A percentile compares a stretch with the other conserved stretches of the same genome.
Conservation (phyloP, 1,140 invertebrate genomes). For the Frieseomelitta varia region DNA sequence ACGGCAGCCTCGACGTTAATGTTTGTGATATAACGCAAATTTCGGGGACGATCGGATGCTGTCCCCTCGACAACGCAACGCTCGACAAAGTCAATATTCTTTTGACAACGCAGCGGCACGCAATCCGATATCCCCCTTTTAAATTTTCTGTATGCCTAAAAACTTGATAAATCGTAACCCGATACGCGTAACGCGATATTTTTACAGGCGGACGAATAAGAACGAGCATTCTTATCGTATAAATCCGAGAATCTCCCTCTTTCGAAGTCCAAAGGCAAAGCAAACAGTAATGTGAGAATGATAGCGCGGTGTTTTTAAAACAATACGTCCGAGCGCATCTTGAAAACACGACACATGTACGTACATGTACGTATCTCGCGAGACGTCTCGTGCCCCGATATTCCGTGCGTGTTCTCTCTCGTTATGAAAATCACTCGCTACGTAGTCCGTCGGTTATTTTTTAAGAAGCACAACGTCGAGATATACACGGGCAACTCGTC, state of each 20-base stretch:
- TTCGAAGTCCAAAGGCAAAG: slow-evolving; percentile 56
- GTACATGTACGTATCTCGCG: not conserved
- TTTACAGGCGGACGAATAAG: slow-evolving; percentile 61
- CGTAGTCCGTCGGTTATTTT: not conserved
- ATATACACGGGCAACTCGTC: no score
- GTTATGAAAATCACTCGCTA: not conserved
- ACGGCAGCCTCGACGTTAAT: not conserved
- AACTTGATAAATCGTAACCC: slow-evolving; percentile 68
- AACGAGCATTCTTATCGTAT: slow-evolving; percentile 66
- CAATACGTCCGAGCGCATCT: slow-evolving; percentile 53
- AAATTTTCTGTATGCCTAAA: slow-evolving; percentile 63
- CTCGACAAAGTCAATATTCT: slow-evolving; percentile 52
- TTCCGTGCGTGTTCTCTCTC: no score
- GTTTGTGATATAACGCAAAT: not conserved
- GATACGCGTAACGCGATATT: slow-evolving; percentile 64
- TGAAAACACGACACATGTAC: slow-evolving; percentile 7
- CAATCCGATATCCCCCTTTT: slow-evolving; percentile 61
- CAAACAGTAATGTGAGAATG: slow-evolving; percentile 68
- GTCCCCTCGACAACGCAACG: no score
- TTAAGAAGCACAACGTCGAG: not conserved
- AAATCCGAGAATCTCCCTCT: slow-evolving; percentile 67
- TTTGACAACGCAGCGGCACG: slow-evolving; percentile 51
- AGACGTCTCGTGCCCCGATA: no score
- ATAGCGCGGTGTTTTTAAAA: slow-evolving; percentile 64
- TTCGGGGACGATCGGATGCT: not conserved